A percentile compares a stretch with the other conserved stretches of the same genome.
These are phyloP conservation scores for Pontoporia blainvillei DNA, from an alignment of 2,113 vertebrate species.

Conservation along the genomic window DNA sequence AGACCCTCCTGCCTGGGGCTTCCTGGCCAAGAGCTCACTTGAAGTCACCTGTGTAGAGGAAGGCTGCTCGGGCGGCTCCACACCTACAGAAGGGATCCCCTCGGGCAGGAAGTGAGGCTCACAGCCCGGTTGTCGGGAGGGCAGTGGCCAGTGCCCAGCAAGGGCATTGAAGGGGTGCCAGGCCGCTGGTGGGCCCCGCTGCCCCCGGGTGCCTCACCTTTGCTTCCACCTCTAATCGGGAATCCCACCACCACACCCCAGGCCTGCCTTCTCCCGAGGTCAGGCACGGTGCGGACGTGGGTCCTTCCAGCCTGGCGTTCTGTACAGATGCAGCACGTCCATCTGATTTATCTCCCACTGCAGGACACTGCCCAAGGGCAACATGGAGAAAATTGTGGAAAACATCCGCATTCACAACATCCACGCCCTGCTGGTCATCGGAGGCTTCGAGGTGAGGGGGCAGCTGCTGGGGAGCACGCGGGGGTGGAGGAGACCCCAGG, in stretches of 20 bases:
- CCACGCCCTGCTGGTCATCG: slow-evolving; percentile 90
- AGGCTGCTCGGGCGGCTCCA: fast-evolving
- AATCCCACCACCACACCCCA: fast-evolving
- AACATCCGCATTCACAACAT: slow-evolving; percentile 87
- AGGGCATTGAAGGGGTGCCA: neutral
- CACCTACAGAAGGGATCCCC: fast-evolving
- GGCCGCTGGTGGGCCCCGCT: fast-evolving
- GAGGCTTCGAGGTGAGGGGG: slow-evolving; percentile 93
- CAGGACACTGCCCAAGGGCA: slow-evolving; percentile 90
- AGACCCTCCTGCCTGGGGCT: neutral
- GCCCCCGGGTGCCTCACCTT: too few relatives aligned
- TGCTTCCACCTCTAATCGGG: neutral
- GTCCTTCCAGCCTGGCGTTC: neutral
- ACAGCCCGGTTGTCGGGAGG: neutral
- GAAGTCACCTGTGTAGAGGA: neutral
- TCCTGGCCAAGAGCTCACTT: fast-evolving
- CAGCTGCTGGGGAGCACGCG: fast-evolving
- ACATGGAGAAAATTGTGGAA: slow-evolving; percentile 89
- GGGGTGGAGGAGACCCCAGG: neutral
- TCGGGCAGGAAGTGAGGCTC: neutral
- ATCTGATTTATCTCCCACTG: neutral
- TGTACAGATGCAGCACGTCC: fast-evolving
- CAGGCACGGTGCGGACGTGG: fast-evolving
- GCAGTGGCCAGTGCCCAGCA: neutral
- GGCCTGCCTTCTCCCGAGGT: fast-evolving